phyloP scores from a whole-genome alignment of 2,113 vertebrate species.

The Cryptotis parvus region DNA sequence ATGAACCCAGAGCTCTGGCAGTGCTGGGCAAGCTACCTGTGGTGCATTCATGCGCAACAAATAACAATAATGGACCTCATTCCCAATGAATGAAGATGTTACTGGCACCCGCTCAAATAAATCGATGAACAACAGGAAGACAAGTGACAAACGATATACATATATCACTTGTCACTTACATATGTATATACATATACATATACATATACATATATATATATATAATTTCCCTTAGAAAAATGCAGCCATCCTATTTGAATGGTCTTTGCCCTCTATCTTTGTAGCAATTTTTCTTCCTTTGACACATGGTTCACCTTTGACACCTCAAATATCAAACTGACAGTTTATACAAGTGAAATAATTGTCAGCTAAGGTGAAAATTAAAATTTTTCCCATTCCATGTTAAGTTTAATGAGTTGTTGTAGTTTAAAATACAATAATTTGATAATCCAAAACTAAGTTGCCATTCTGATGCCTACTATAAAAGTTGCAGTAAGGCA shows the following conservation, averaged over 20 bases:
- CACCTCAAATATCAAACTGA: constrained; percentile 38
- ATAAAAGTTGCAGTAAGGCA: background rate
- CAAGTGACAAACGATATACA: too few species aligned
- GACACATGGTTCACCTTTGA: background rate
- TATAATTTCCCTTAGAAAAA: too few species aligned
- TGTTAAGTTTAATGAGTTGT: constrained; percentile 1
- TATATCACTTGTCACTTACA: too few species aligned
- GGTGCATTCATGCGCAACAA: too few species aligned
- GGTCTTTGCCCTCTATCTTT: background rate
- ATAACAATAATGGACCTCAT: too few species aligned
- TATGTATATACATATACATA: too few species aligned
- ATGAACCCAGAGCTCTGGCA: too few species aligned
- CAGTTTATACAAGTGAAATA: constrained; percentile 36
- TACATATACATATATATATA: too few species aligned
- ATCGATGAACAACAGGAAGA: too few species aligned
- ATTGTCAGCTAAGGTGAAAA: constrained; percentile 51
- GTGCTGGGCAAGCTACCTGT: too few species aligned
- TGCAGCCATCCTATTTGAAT: background rate
- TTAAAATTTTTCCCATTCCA: background rate
- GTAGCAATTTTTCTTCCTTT: background rate
- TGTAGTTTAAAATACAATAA: constrained; percentile 6
- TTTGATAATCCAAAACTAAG: constrained; percentile 8
- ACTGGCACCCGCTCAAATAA: too few species aligned
- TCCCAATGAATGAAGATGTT: too few species aligned
- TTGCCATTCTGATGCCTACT: background rate